These are phyloP conservation scores for Arrhopalites spinosus DNA, from an alignment of 2,888 invertebrate genomes.

Conservation along the genomic window DNA sequence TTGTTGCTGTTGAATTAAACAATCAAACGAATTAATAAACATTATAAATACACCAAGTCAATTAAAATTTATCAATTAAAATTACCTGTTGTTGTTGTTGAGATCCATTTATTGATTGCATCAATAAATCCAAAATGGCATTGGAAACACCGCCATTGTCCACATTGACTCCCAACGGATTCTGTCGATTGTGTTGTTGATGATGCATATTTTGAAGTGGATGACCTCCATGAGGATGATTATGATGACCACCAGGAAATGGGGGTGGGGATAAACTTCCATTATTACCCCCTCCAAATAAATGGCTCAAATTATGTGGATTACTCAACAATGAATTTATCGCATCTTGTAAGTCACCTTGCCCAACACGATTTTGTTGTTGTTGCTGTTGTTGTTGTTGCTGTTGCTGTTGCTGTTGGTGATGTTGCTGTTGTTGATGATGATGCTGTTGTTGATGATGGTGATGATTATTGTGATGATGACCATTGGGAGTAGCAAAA, in stretches of 20 bases:
- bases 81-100: constrained; percentile 37
- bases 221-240: constrained; percentile 28
- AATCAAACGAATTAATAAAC: too few relatives aligned
- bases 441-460: constrained; percentile 40
- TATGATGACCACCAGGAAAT: constrained; percentile 30
- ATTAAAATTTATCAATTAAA: too few relatives aligned
- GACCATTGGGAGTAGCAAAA: constrained; percentile 50
- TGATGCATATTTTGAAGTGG: constrained; percentile 40
- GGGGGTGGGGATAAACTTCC: constrained; percentile 46
- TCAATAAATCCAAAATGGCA: constrained; percentile 54
- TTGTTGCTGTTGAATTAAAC: constrained; percentile 35
- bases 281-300: constrained; percentile 56
- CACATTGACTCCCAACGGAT: constrained; percentile 32
- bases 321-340: constrained; percentile 58
- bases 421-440: constrained; percentile 30
- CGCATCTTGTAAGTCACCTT: constrained; percentile 58
- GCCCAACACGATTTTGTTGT: constrained; percentile 33
- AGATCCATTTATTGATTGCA: constrained; percentile 56
- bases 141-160: constrained; percentile 49
- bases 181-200: constrained; percentile 44
- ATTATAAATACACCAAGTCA: too few relatives aligned
- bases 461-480: constrained; percentile 32
- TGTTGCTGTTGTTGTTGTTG: constrained; percentile 44
- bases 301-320: constrained; percentile 58
- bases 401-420: constrained; percentile 22